A percentile compares a stretch with the other conserved stretches of the same genome.
These are phyloP conservation scores for Emys orbicularis DNA, from an alignment of 2,797 vertebrate genomes.

Conservation along the genomic window DNA sequence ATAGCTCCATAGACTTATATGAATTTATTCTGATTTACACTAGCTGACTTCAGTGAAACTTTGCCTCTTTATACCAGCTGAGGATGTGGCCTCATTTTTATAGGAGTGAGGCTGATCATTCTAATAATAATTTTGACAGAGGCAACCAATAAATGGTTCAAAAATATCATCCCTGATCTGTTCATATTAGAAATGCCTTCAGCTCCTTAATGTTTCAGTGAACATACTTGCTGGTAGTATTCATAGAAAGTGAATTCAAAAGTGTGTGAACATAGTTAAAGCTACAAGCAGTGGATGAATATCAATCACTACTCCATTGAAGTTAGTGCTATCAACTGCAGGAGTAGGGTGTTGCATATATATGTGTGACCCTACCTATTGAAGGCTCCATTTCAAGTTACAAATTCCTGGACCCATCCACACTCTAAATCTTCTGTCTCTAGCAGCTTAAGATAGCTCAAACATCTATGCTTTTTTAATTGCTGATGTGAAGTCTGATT, in stretches of 20 bases:
- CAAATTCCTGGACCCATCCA: background rate
- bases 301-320: background rate
- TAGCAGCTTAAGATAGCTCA: background rate
- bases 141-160: background rate
- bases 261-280: background rate
- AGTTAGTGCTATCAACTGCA: background rate
- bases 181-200: background rate
- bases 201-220: background rate
- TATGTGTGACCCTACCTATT: too few relatives aligned
- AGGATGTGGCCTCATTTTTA: background rate
- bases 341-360: background rate
- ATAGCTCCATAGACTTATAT: background rate
- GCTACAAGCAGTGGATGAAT: background rate
- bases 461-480: background rate
- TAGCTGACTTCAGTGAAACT: background rate
- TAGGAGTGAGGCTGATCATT: background rate
- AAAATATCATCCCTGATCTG: background rate
- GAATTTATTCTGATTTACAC: background rate
- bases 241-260: background rate
- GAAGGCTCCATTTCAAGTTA: background rate
- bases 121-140: background rate
- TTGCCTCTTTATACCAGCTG: background rate
- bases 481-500: conserved; percentile 38
- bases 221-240: background rate
- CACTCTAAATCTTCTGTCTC: background rate